Evolutionary conservation across 2,797 vertebrate genomes (phyloP).

Genomic region (Crax fasciolata): DNA sequence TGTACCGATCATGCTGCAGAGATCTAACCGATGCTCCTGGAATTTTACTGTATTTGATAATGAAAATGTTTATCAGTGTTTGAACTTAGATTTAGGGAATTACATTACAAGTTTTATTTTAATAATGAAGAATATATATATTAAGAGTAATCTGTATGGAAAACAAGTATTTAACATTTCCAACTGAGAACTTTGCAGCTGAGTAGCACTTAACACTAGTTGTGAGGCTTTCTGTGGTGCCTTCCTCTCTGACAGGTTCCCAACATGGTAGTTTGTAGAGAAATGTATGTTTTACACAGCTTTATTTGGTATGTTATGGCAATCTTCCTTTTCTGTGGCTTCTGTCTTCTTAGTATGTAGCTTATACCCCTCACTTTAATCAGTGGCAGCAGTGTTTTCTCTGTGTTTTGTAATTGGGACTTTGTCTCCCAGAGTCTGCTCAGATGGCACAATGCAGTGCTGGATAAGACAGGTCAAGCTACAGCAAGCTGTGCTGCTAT

Average conservation of each 20-base stretch:
- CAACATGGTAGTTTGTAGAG: not conserved
- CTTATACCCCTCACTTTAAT: not conserved
- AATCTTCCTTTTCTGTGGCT: not conserved
- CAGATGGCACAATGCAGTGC: not conserved
- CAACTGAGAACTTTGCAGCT: not conserved
- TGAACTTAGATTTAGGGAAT: conserved; percentile 3
- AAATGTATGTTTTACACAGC: not conserved
- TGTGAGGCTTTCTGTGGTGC: not conserved
- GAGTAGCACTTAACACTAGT: not conserved
- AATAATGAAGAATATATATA: not conserved
- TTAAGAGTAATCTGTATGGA: not conserved
- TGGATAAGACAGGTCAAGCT: not conserved
- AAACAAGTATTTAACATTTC: not conserved
- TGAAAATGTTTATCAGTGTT: not conserved
- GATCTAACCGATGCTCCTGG: not conserved
- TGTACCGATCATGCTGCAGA: not conserved
- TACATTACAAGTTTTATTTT: not conserved
- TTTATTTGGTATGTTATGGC: not conserved
- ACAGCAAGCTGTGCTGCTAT: not conserved
- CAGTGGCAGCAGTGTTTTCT: not conserved
- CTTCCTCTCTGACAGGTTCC: not conserved
- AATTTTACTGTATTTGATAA: not conserved
- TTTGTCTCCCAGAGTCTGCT: not conserved
- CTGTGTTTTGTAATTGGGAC: not conserved
- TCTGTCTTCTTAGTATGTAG: not conserved